Conservation (phyloP, 2,113 vertebrate genomes). For the Takifugu flavidus region DNA sequence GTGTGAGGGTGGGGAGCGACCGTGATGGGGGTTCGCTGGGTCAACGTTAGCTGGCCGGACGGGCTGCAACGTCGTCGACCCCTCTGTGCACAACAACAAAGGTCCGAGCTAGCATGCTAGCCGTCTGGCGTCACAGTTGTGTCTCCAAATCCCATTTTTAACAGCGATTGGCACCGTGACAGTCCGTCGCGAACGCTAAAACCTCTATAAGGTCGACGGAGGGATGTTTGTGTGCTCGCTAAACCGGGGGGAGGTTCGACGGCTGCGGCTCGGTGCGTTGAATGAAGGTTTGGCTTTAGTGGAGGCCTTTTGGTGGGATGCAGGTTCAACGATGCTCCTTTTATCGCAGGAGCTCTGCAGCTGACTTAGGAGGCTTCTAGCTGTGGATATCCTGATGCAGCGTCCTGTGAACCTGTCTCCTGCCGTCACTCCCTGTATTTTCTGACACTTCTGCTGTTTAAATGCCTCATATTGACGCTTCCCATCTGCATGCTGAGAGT, state of each 20-base stretch:
- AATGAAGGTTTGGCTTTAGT: constrained; percentile 31
- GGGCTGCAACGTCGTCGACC: constrained; percentile 42
- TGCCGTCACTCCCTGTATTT: too few species aligned
- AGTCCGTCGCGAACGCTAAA: not conserved
- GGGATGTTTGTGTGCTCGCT: not conserved
- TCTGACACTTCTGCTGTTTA: too few species aligned
- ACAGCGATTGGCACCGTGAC: constrained; percentile 3
- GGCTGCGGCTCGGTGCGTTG: not conserved
- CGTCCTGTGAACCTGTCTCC: too few species aligned
- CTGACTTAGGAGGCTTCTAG: not conserved
- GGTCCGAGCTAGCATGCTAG: constrained; percentile 34
- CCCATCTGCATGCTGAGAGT: too few species aligned
- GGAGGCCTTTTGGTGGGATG: constrained; percentile 27
- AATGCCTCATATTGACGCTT: too few species aligned
- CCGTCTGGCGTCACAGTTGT: constrained; percentile 37
- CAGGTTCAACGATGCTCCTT: constrained; percentile 1
- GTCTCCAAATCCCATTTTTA: constrained; percentile 19
- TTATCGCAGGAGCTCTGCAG: not conserved
- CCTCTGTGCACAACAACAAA: constrained; percentile 65
- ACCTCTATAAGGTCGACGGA: too few species aligned
- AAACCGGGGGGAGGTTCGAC: not conserved
- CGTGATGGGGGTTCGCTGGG: constrained; percentile 15
- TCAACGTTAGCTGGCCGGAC: constrained; percentile 22
- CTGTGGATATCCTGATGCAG: too few species aligned
- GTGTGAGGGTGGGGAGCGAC: not conserved